Evolutionary conservation across 1,140 invertebrate species (phyloP).

Genomic region (Dendroctonus ponderosae): DNA sequence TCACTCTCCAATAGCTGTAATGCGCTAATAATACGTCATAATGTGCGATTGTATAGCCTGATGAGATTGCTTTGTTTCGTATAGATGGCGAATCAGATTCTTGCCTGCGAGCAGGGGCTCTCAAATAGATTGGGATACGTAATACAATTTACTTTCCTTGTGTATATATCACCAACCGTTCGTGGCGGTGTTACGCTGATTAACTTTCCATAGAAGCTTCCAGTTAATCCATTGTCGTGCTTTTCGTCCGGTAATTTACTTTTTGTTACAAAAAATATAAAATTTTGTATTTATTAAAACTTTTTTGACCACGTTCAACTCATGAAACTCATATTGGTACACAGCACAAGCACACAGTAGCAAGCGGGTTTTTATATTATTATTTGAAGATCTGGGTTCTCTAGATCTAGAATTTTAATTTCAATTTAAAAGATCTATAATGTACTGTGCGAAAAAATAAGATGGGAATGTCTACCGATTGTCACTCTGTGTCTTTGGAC

Average conservation of each 20-base stretch:
- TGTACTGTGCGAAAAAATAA: no score
- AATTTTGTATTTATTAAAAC: no score
- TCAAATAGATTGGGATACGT: constrained; percentile 49
- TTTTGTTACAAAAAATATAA: no score
- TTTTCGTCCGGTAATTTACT: not conserved
- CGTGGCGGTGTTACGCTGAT: constrained; percentile 32
- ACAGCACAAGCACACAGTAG: no score
- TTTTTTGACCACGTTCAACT: no score
- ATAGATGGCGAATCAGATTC: constrained; percentile 38
- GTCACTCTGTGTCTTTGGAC: no score
- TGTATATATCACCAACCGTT: constrained; percentile 34
- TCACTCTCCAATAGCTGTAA: constrained; percentile 53
- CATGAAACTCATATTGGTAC: no score
- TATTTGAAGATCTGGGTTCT: no score
- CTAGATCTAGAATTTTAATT: no score
- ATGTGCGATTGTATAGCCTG: constrained; percentile 53
- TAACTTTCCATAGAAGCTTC: constrained; percentile 32
- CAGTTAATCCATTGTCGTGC: constrained; percentile 28
- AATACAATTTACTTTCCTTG: constrained; percentile 46
- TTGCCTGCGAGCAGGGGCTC: constrained; percentile 41
- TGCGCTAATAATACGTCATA: constrained; percentile 51
- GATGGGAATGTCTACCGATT: no score
- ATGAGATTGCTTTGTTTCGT: constrained; percentile 54
- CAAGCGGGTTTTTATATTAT: no score
- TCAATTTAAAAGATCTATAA: no score